Evolutionary conservation across 2,888 invertebrate species (phyloP).

Genomic region (Proisotoma minuta): DNA sequence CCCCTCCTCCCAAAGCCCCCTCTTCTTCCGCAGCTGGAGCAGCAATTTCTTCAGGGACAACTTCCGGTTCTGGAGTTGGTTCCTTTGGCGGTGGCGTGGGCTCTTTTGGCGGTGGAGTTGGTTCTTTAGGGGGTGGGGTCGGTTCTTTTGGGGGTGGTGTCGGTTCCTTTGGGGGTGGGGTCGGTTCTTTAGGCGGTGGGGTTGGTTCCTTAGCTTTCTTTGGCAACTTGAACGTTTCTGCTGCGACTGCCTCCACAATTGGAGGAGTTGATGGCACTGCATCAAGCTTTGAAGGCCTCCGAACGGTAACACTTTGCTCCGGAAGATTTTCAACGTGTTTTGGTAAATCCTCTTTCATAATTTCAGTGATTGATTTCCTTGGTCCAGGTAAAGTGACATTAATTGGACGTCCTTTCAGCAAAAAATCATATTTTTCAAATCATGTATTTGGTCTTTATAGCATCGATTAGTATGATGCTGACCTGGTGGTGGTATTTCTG

Average conservation of each 20-base stretch:
- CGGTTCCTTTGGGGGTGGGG: constrained; percentile 24
- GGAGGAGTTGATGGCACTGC: constrained; percentile 19
- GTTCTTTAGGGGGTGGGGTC: constrained; percentile 16
- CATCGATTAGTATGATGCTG: too few relatives aligned
- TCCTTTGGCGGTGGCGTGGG: constrained; percentile 19
- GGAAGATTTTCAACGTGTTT: constrained; percentile 21
- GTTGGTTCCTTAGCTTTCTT: constrained; percentile 15
- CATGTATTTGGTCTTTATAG: too few relatives aligned
- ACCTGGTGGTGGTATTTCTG: constrained; percentile 19
- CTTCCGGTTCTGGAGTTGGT: constrained; percentile 9
- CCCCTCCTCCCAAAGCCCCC: not conserved
- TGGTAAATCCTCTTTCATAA: constrained; percentile 20
- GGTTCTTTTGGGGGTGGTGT: constrained; percentile 20
- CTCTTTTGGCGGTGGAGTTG: constrained; percentile 19
- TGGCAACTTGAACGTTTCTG: constrained; percentile 26
- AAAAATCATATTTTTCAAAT: too few relatives aligned
- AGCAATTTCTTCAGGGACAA: not conserved
- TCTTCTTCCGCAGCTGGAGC: constrained; percentile 6
- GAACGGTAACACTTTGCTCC: constrained; percentile 35
- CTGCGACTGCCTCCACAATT: constrained; percentile 19
- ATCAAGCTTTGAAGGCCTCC: constrained; percentile 23
- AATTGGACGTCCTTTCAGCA: too few relatives aligned
- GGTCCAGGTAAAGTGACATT: constrained; percentile 40
- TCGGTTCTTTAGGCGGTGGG: constrained; percentile 11
- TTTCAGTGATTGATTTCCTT: constrained; percentile 37